These are phyloP conservation scores for Neolamprologus devosi DNA, from an alignment of 2,113 vertebrate species.

Conservation along the genomic window DNA sequence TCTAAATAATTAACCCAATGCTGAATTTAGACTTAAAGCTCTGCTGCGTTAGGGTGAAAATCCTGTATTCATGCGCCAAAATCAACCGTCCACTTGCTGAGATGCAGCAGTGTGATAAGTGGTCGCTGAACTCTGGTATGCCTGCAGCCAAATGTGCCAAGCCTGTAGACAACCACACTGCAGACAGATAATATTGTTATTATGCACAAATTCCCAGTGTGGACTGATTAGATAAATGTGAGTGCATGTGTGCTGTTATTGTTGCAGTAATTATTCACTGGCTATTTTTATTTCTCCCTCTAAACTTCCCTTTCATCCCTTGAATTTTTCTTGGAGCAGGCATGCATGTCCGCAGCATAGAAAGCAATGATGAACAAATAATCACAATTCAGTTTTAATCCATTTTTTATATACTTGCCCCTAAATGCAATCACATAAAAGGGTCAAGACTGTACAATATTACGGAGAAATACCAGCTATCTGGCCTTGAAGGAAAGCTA, in stretches of 20 bases:
- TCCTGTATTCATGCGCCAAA: constrained; percentile 13
- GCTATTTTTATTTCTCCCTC: constrained; percentile 9
- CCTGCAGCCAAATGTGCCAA: constrained; percentile 39
- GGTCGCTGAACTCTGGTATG: constrained; percentile 27
- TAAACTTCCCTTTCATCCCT: constrained; percentile 8
- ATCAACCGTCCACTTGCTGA: constrained; percentile 14
- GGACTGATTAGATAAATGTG: constrained; percentile 39
- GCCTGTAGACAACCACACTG: constrained; percentile 39
- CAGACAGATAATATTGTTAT: constrained; percentile 52
- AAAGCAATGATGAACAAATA: not conserved
- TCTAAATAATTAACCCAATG: not conserved
- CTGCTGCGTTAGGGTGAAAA: not conserved
- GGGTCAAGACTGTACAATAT: not conserved
- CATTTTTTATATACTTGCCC: not conserved
- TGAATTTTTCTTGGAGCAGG: not conserved
- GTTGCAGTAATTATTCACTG: constrained; percentile 47
- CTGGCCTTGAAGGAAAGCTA: not conserved
- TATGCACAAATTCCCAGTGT: constrained; percentile 44
- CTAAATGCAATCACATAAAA: not conserved
- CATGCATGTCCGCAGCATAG: not conserved
- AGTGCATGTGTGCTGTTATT: constrained; percentile 25
- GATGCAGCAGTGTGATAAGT: constrained; percentile 38
- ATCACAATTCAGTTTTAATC: not conserved
- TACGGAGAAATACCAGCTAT: not conserved
- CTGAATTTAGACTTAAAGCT: not conserved